Evolutionary conservation across 2,888 invertebrate species (phyloP), one percentile per base, ranked within the genome.

Genomic region (Malthinus seriepunctatus): DNA sequence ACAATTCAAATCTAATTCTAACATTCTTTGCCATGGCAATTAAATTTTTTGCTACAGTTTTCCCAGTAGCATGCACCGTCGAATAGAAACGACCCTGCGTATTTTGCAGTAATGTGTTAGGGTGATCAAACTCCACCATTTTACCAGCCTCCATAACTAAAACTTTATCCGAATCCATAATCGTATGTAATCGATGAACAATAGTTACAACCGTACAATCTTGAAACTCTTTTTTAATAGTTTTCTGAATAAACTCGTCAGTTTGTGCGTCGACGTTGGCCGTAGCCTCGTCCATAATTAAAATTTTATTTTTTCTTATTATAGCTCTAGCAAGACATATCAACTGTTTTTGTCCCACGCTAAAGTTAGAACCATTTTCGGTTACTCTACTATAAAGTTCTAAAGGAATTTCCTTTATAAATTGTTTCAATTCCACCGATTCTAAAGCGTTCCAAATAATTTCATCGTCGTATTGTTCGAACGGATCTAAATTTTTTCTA

Each of bases 401-500:
- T 35, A 46, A 42, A 1, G 86, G 81, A 57, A 88, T 70, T 15
- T 80, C 87, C 60, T 76, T 74, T 35, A 90, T 83, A 0, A 84
- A 83, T 31, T 48, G 33, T 47, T 67, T 67, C 12, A 67, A 42
- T 61, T 65, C 66, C 6, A 67, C 66, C 51, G 63, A 58, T 63
- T 91, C 90, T 15, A 95, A 79, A 0, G 90, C 91, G 58, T 84
- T 82, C 95, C 95, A 95, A 1, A 96, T 78, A 58, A 88, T 83
- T n/a, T 84, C 83, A 69, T 95, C 95, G 0, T 84, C 82, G 71
- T 89, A 90, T 71, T 88, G 87, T 64, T 89, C 86, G 76, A 95
- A 95, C 1, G 95, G 95, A 80, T 95, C 95, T 57, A 96, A 82
- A 80, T 96, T 96, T 71, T 89, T 89, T 1, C 95, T 82, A 82